Conservation (phyloP, 2,113 vertebrate genomes). For the Malurus melanocephalus region DNA sequence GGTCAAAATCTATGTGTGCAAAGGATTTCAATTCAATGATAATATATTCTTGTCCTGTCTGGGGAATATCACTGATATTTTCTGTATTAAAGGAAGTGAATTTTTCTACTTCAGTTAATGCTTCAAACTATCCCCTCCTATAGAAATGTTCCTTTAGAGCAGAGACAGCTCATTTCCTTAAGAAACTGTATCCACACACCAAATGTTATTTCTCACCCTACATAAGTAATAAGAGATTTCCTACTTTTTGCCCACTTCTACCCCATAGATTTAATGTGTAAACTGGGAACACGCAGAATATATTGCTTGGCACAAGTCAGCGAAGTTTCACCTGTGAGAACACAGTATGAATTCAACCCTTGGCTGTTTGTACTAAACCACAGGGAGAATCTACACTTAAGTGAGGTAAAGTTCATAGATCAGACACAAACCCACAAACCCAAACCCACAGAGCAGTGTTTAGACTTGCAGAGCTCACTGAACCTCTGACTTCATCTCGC, state of each 20-base stretch:
- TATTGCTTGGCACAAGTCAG: constrained; percentile 65
- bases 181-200: constrained; percentile 49
- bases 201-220: constrained; percentile 39
- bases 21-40: not conserved
- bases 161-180: constrained; percentile 65
- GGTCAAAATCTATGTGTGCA: constrained; percentile 11
- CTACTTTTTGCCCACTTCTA: constrained; percentile 54
- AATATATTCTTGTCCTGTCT: not conserved
- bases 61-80: constrained; percentile 27
- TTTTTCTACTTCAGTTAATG: constrained; percentile 54
- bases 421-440: constrained; percentile 34
- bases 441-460: not conserved
- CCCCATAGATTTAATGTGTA: constrained; percentile 61
- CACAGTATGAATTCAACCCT: constrained; percentile 41
- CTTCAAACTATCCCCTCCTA: constrained; percentile 55
- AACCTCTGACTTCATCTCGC: not conserved
- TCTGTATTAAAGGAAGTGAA: constrained; percentile 37
- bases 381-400: constrained; percentile 34
- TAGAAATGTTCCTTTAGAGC: constrained; percentile 49
- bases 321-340: constrained; percentile 57
- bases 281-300: constrained; percentile 51
- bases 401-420: constrained; percentile 17
- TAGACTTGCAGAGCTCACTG: not conserved
- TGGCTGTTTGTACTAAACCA: constrained; percentile 48
- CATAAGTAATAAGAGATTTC: constrained; percentile 68